These are phyloP conservation scores for Gastrophryne carolinensis DNA, from an alignment of 2,797 vertebrate genomes.

Conservation along the genomic window DNA sequence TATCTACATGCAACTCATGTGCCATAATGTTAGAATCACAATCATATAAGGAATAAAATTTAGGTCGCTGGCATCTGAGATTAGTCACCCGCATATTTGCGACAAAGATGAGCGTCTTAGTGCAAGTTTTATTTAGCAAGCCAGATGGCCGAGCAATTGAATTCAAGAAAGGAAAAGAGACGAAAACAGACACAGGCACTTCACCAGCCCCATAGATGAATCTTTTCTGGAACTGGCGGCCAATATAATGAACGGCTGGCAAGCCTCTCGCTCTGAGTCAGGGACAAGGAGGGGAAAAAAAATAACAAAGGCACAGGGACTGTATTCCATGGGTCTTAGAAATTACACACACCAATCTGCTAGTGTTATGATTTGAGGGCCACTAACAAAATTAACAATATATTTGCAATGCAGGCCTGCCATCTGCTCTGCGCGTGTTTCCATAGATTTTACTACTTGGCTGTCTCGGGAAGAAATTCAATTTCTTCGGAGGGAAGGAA, in stretches of 20 bases:
- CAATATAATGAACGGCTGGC: slow-evolving; percentile 36
- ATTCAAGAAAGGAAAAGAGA: slow-evolving; percentile 34
- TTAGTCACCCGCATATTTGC: background rate
- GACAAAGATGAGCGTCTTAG: slow-evolving; percentile 9
- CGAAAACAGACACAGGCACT: slow-evolving; percentile 2
- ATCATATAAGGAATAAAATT: background rate
- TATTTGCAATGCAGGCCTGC: slow-evolving; percentile 41
- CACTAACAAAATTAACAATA: slow-evolving; percentile 47
- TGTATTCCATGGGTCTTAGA: slow-evolving; percentile 15
- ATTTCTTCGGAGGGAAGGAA: slow-evolving; percentile 20
- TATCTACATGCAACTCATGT: background rate
- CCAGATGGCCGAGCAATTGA: slow-evolving; percentile 32
- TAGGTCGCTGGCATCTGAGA: background rate
- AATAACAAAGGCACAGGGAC: slow-evolving; percentile 11
- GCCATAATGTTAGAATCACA: background rate
- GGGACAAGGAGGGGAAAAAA: background rate
- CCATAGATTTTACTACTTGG: slow-evolving; percentile 26
- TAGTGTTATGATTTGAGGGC: slow-evolving; percentile 39
- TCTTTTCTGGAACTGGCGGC: slow-evolving; percentile 13
- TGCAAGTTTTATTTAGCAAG: slow-evolving; percentile 23
- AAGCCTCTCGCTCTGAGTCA: slow-evolving; percentile 12
- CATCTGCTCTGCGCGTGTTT: slow-evolving; percentile 38
- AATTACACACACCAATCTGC: slow-evolving; percentile 44
- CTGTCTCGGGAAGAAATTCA: slow-evolving; percentile 40
- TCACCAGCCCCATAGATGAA: slow-evolving; percentile 30